Conservation (phyloP, 1,140 invertebrate genomes). For the Brachionus plicatilis region DNA sequence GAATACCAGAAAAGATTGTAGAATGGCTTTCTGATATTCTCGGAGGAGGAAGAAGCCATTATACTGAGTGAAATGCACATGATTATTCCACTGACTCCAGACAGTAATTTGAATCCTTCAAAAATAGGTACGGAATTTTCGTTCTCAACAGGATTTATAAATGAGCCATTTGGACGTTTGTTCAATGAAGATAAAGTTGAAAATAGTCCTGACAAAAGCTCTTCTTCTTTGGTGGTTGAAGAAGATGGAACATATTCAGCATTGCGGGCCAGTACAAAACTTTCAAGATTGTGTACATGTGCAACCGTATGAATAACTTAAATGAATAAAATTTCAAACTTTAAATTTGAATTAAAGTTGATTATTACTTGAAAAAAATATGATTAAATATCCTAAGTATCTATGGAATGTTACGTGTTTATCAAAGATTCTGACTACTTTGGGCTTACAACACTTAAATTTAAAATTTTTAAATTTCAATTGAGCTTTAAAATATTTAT, state of each 20-base stretch:
- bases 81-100: constrained; percentile 51
- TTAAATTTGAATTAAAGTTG: neutral
- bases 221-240: neutral
- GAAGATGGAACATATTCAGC: neutral
- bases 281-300: constrained; percentile 22
- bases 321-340: neutral
- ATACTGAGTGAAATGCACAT: constrained; percentile 50
- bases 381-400: constrained; percentile 8
- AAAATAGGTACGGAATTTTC: neutral
- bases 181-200: neutral
- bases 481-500: neutral
- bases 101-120: constrained; percentile 45
- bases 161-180: neutral
- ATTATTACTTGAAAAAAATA: constrained; percentile 12
- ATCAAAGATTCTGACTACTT: constrained; percentile 10
- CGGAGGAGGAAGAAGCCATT: constrained; percentile 53
- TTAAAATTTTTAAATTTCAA: neutral
- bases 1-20: constrained; percentile 56
- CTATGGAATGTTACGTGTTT: constrained; percentile 18
- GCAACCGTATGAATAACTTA: constrained; percentile 20
- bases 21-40: constrained; percentile 52
- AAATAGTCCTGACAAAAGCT: constrained; percentile 15
- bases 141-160: neutral
- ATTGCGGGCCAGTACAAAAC: neutral
- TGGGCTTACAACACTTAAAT: neutral